Percentiles rank a stretch among this genome's conserved stretches.
Conservation (phyloP, 2,113 vertebrate species). For the Neodontobutis hainanensis region DNA sequence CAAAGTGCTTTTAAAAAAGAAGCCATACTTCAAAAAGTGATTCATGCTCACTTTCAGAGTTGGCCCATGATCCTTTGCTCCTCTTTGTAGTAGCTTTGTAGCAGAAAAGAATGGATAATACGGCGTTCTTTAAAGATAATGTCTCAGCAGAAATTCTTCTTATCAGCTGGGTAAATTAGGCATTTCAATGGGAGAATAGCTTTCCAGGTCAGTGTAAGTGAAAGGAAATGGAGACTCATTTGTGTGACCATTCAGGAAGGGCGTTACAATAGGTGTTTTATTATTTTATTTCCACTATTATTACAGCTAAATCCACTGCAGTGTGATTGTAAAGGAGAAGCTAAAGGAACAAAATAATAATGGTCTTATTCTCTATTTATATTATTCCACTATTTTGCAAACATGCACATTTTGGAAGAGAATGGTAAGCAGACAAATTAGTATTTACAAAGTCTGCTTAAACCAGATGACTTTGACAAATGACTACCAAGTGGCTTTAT, state of each 20-base stretch:
- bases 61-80: conserved; percentile 23
- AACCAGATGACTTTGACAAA: too few species aligned
- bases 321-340: not conserved
- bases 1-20: conserved; percentile 25
- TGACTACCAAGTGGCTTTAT: too few species aligned
- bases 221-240: conserved; percentile 17
- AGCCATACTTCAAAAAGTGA: conserved; percentile 39
- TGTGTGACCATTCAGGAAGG: conserved; percentile 10
- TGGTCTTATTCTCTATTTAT: too few species aligned
- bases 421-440: too few species aligned
- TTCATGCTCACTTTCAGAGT: conserved; percentile 55
- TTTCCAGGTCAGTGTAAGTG: conserved; percentile 11
- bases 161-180: conserved; percentile 25
- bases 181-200: conserved; percentile 10
- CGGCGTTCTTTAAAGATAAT: conserved; percentile 22
- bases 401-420: too few species aligned
- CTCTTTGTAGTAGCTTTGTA: conserved; percentile 14
- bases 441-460: too few species aligned
- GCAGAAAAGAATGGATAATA: conserved; percentile 9
- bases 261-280: conserved; percentile 4
- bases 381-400: too few species aligned
- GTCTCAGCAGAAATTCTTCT: conserved; percentile 24
- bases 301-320: conserved; percentile 4
- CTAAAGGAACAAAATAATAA: not conserved
- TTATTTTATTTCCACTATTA: conserved; percentile 6